Conservation (phyloP, 2,888 invertebrate genomes). For the Antheraea yamamai region DNA sequence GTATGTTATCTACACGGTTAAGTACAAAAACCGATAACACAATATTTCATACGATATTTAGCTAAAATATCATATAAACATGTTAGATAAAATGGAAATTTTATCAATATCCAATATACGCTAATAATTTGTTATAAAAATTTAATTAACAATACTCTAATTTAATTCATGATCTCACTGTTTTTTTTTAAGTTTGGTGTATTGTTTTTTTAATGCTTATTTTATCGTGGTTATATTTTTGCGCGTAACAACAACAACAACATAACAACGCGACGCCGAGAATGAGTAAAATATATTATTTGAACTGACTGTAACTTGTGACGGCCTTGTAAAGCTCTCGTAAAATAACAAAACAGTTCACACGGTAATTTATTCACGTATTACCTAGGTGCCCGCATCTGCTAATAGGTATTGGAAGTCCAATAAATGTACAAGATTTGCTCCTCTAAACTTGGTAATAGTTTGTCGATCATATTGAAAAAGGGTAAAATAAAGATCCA, state of each 20-base stretch:
- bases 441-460: not conserved
- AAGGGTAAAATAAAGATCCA: not conserved
- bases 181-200: not conserved
- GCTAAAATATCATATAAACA: not conserved
- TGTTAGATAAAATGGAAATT: not conserved
- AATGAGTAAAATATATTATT: not conserved
- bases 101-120: not conserved
- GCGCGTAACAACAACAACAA: too few relatives aligned
- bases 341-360: not conserved
- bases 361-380: not conserved
- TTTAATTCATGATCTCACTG: not conserved
- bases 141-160: not conserved
- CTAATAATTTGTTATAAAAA: not conserved
- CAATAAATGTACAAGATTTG: not conserved
- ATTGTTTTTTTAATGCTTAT: not conserved
- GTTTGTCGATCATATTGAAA: not conserved
- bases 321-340: not conserved
- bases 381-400: not conserved
- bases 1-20: constrained; percentile 25
- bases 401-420: not conserved
- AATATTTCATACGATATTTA: not conserved
- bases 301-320: not conserved
- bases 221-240: not conserved
- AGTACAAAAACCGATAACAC: constrained; percentile 18
- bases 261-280: not conserved